Conservation (phyloP, 1,140 invertebrate genomes). For the Phymastichus coffea region DNA sequence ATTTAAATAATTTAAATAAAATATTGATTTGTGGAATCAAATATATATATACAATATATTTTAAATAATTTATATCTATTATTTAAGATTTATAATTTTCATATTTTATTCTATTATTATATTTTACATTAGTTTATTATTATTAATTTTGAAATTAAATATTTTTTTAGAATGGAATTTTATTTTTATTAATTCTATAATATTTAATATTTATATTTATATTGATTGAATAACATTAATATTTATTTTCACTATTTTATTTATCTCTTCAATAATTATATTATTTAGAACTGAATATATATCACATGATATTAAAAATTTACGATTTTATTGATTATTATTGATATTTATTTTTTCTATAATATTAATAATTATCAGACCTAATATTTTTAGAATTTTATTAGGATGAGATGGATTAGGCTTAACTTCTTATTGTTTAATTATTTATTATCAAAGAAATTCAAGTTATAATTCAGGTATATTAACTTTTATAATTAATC, state of each 20-base stretch:
- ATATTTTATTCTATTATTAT: conserved; percentile 42
- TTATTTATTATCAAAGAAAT: conserved; percentile 49
- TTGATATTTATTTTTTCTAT: conserved; percentile 68
- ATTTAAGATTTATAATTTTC: conserved; percentile 42
- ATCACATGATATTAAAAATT: conserved; percentile 52
- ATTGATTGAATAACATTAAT: conserved; percentile 62
- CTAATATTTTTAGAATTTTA: conserved; percentile 68
- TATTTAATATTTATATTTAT: conserved; percentile 57
- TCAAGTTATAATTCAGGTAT: conserved; percentile 59
- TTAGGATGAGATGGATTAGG: conserved; percentile 68
- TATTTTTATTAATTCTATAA: conserved; percentile 52
- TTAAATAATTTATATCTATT: conserved; percentile 52
- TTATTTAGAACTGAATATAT: conserved; percentile 65
- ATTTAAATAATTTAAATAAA: conserved; percentile 64
- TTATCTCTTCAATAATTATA: conserved; percentile 66
- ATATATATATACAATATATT: conserved; percentile 55
- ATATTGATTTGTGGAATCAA: conserved; percentile 64
- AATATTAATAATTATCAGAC: conserved; percentile 67
- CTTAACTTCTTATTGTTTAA: conserved; percentile 58
- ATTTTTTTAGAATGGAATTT: conserved; percentile 58
- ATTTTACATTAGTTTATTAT: conserved; percentile 45
- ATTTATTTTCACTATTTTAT: conserved; percentile 61
- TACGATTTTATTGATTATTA: conserved; percentile 62
- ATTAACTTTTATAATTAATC: conserved; percentile 65
- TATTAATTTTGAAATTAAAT: conserved; percentile 52